Evolutionary conservation across 2,888 invertebrate species (phyloP).

Genomic region (Cartodere bifasciata): DNA sequence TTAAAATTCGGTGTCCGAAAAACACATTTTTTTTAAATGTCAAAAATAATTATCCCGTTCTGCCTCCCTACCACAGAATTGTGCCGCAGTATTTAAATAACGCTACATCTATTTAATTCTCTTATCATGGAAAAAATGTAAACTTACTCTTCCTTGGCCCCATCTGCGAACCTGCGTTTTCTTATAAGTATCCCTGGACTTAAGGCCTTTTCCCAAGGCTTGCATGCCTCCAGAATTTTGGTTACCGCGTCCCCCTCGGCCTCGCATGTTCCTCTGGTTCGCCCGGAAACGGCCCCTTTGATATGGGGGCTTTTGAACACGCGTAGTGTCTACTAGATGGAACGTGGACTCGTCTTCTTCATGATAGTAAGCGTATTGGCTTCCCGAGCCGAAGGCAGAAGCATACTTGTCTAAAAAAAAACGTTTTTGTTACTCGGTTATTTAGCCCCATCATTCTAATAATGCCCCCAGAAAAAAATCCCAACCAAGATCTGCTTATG

Average conservation of each 20-base stretch:
- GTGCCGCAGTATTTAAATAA: no score
- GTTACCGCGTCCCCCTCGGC: constrained; percentile 52
- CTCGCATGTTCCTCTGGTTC: constrained; percentile 59
- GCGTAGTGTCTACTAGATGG: constrained; percentile 92
- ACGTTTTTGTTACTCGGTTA: no score
- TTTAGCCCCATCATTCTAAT: no score
- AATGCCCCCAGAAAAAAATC: no score
- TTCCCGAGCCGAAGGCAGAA: constrained; percentile 86
- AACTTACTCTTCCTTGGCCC: constrained; percentile 56
- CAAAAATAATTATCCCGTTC: no score
- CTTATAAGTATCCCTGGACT: constrained; percentile 66
- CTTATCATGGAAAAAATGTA: neutral
- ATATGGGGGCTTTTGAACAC: constrained; percentile 81
- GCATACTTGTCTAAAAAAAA: constrained; percentile 66
- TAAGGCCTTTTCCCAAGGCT: constrained; percentile 66
- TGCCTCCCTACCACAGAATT: no score
- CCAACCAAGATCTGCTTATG: no score
- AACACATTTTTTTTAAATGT: no score
- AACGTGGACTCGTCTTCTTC: constrained; percentile 98
- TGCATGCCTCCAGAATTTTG: constrained; percentile 65
- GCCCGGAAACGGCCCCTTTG: constrained; percentile 84
- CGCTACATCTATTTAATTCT: no score
- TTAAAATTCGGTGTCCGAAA: no score
- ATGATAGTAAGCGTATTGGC: constrained; percentile 96
- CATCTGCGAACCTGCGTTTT: constrained; percentile 68